Evolutionary conservation across 2,888 invertebrate genomes (phyloP), one percentile per base, ranked within the genome.

Genomic region (Heteromurus nitidus): DNA sequence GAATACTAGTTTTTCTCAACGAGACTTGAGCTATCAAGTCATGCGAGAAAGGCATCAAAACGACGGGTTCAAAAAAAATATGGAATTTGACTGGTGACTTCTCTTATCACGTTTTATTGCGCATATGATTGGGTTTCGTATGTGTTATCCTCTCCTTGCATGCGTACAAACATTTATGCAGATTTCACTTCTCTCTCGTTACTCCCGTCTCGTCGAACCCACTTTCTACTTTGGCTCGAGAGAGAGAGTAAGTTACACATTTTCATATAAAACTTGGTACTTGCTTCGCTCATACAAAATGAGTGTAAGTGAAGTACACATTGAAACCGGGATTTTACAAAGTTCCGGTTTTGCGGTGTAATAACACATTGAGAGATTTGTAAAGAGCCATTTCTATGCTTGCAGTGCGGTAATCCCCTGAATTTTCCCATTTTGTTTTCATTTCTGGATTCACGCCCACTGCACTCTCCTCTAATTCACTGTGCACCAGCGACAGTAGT

Each of bases 41-140:
- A 82, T 82, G 81, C 81, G 70, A 82, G 81, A 82, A 76, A 82
- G 26, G 65, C 76, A 82, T 82, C 76, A 82, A 75, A 67, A 70
- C 60, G 65, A n/a, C n/a, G 62, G 69, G 28, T 82, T 81, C 44
- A 20, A 69, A 42, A n/a, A n/a, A 68, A 60, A 60, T 74, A 74
- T 30, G 53, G 53, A 62, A 62, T 60, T 65, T 50, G 42, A 18
- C 44, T 67, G 64, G 75, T 75, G 62, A 73, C 70, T 69, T 70
- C 50, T 30, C 64, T 81, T 75, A 81, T 75, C 74, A 65, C 62
- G 75, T 55, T 53, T 69, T 70, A 20, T 69, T 47, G 67, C 16
- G 13, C 22, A 22, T 55, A 55, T 55, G 24, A 24, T 20, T 28
- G 58, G 24, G n/a, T n/a, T 50, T 50, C 11, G 24, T 31, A n/a